These are phyloP conservation scores for Anoplolepis gracilipes DNA, from an alignment of 1,140 invertebrate genomes.

Conservation along the genomic window DNA sequence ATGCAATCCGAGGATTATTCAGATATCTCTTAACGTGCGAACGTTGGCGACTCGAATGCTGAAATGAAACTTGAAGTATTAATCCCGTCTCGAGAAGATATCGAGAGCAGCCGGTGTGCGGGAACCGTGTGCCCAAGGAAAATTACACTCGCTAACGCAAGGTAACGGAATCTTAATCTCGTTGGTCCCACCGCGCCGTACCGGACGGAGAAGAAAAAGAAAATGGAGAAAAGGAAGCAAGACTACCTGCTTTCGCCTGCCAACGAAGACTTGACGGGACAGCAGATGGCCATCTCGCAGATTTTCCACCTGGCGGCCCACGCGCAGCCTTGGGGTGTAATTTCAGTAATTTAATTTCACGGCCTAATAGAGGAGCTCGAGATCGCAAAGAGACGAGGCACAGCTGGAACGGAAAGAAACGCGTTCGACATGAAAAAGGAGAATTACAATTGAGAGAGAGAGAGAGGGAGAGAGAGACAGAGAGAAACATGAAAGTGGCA, in stretches of 20 bases:
- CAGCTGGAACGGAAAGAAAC: slow-evolving; percentile 53
- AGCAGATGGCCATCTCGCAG: slow-evolving; percentile 67
- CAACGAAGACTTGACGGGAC: slow-evolving; percentile 39
- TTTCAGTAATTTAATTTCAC: slow-evolving; percentile 79
- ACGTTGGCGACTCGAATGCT: background rate
- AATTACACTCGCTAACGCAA: slow-evolving; percentile 70
- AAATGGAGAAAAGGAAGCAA: background rate
- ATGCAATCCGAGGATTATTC: slow-evolving; percentile 8
- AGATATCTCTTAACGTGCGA: slow-evolving; percentile 26
- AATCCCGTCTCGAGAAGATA: slow-evolving; percentile 70
- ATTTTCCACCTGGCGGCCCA: slow-evolving; percentile 73
- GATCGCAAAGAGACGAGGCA: slow-evolving; percentile 50
- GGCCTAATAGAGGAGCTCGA: slow-evolving; percentile 68
- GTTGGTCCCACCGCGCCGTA: slow-evolving; percentile 51
- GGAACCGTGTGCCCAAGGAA: slow-evolving; percentile 17
- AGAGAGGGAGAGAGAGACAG: too few species aligned
- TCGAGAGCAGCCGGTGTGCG: slow-evolving; percentile 58
- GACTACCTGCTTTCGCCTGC: background rate
- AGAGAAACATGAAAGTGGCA: background rate
- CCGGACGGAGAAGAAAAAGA: background rate
- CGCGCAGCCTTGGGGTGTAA: slow-evolving; percentile 73
- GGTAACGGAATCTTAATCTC: slow-evolving; percentile 80
- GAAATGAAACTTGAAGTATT: slow-evolving; percentile 62
- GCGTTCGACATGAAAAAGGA: background rate
- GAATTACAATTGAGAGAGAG: background rate